These are phyloP conservation scores for Eulemur albifrons DNA, from an alignment of 2,797 vertebrate genomes.

Conservation along the genomic window DNA sequence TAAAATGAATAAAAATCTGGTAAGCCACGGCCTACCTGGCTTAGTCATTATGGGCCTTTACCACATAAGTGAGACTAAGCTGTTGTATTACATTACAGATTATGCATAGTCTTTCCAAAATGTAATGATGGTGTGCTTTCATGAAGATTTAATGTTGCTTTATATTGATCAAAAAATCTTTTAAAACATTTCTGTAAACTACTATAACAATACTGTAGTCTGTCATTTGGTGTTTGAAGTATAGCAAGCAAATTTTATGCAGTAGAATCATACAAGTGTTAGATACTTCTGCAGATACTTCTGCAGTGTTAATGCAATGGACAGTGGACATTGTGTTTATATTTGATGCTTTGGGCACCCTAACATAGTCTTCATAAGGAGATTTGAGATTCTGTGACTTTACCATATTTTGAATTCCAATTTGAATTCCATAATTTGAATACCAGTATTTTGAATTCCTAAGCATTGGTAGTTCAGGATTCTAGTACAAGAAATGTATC, in stretches of 20 bases:
- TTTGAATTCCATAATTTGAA: too few relatives aligned
- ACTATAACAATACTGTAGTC: not conserved
- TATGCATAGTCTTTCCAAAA: not conserved
- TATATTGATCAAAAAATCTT: constrained; percentile 24
- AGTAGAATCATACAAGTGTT: constrained; percentile 72
- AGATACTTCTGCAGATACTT: constrained; percentile 46
- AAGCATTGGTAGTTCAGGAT: constrained; percentile 31
- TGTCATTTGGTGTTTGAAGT: not conserved
- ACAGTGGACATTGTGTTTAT: not conserved
- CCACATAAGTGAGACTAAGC: constrained; percentile 43
- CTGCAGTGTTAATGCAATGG: constrained; percentile 22
- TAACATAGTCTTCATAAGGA: not conserved
- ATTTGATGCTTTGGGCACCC: not conserved
- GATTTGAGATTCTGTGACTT: not conserved
- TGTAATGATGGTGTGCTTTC: not conserved
- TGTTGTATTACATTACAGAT: constrained; percentile 19
- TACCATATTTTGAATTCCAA: constrained; percentile 30
- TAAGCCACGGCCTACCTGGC: constrained; percentile 70
- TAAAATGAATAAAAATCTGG: constrained; percentile 54
- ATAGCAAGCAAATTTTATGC: constrained; percentile 39
- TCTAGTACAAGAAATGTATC: not conserved
- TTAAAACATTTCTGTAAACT: not conserved
- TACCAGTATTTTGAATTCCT: constrained; percentile 30
- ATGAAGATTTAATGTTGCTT: constrained; percentile 1
- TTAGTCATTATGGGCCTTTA: constrained; percentile 75